Percentiles rank a stretch among this genome's conserved stretches.
These are phyloP conservation scores for Kradibia gibbosae DNA, from an alignment of 1,140 invertebrate species.

Conservation along the genomic window DNA sequence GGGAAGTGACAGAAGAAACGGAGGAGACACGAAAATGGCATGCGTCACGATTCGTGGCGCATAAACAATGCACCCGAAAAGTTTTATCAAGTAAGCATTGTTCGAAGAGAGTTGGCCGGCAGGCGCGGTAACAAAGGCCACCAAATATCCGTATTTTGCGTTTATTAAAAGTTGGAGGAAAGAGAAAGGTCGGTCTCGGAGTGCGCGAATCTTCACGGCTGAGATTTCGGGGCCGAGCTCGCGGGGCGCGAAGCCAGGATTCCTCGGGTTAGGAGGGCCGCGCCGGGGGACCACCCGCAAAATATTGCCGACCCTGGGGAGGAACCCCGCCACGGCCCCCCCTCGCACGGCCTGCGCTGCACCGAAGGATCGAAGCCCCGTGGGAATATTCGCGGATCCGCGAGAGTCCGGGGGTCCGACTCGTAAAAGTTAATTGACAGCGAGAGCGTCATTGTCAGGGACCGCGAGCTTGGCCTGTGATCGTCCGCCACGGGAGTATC, in stretches of 20 bases:
- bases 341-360: too few species aligned
- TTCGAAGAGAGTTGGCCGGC: not conserved
- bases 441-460: too few species aligned
- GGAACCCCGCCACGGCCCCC: not conserved
- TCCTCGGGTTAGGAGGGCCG: not conserved
- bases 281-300: not conserved
- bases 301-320: not conserved
- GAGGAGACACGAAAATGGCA: too few species aligned
- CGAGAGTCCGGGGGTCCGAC: slow-evolving; percentile 1
- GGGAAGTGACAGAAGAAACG: too few species aligned
- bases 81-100: slow-evolving; percentile 3
- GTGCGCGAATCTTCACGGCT: not conserved
- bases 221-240: not conserved
- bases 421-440: slow-evolving; percentile 39
- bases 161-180: not conserved
- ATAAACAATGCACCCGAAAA: not conserved
- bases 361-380: not conserved
- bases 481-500: not conserved
- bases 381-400: not conserved
- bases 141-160: not conserved
- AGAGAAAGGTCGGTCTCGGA: not conserved
- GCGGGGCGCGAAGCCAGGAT: not conserved
- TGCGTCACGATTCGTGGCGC: not conserved
- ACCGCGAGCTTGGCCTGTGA: too few species aligned
- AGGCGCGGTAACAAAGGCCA: not conserved